Base-by-base conservation (phyloP, 1,140 invertebrate species). In the Solenopsis invicta region DNA sequence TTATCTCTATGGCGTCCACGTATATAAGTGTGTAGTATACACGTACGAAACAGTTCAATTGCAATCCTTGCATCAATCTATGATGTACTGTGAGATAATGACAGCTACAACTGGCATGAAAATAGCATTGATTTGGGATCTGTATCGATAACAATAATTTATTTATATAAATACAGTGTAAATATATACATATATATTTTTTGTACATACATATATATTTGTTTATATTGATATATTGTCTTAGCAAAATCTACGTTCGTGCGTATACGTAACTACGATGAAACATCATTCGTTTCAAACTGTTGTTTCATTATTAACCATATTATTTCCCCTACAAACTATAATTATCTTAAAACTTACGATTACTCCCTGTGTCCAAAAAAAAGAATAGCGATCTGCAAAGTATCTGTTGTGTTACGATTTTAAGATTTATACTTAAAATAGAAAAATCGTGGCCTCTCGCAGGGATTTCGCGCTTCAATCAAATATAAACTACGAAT, bases 161-260 rank as follows among this genome's bases (percentile, higher is more conserved):
- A 93, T 93, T 93, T 76, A 91, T 75, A 61, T 91, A 92, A 92
- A 93, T 92, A 92, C 87, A 92, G n/a, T 89, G 85, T 88, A 84
- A 90, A 88, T 89, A 75, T 75, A 50, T 69, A 69, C 13, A 48
- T 67, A 67, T 41, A 67, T 66, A 41, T 21, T 45, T 21, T 67
- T n/a, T 64, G 37, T 64, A 37, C 18, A 67, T 67, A 67, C n/a
- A 67, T 45, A 45, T 69, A 69, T 69, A 48, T 69, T 64, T 64
- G 9, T 37, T n/a, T 37, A 16, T 48, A 85, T 89, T 34, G 48
- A 86, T 91, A 89, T 90, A 66, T 66, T 76, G 87, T 88, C 77
- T 64, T 76, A 84, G 54, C 69, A 66, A 88, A 89, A 78, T 52
- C 72, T 72, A 80, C 4, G 2, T 50, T 50, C 61, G 41, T 56